Conservation (phyloP, 2,888 invertebrate species). For the Cheilosia vernalis region DNA sequence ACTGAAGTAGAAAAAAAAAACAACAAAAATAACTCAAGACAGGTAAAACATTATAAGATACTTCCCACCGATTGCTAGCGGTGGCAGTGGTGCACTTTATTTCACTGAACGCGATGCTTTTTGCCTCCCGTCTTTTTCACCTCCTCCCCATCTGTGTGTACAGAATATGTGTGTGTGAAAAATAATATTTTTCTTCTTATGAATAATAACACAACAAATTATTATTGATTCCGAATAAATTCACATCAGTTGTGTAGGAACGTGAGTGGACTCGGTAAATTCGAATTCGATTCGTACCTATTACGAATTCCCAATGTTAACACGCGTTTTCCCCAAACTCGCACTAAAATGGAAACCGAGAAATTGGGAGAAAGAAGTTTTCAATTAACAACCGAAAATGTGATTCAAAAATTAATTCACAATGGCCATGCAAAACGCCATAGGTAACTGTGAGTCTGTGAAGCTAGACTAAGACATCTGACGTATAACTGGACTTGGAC, state of each 20-base stretch:
- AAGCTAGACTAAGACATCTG: slow-evolving; percentile 28
- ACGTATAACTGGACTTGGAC: slow-evolving; percentile 49
- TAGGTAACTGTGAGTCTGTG: background rate
- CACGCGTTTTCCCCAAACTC: background rate
- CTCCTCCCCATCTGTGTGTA: slow-evolving; percentile 2
- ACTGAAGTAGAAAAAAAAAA: slow-evolving; percentile 45
- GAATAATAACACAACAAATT: slow-evolving; percentile 58
- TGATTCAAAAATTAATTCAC: background rate
- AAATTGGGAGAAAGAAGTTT: slow-evolving; percentile 1
- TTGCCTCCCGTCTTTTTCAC: slow-evolving; percentile 37
- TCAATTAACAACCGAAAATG: slow-evolving; percentile 23
- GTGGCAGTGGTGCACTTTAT: slow-evolving; percentile 66
- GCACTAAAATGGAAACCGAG: background rate
- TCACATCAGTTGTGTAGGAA: slow-evolving; percentile 49
- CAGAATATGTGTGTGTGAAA: slow-evolving; percentile 34
- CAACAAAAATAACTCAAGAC: slow-evolving; percentile 44
- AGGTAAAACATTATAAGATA: slow-evolving; percentile 65
- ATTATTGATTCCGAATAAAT: slow-evolving; percentile 66
- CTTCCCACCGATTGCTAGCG: slow-evolving; percentile 66
- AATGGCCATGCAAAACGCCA: slow-evolving; percentile 3
- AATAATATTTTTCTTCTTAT: slow-evolving; percentile 36
- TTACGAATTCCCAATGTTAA: slow-evolving; percentile 14
- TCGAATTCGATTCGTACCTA: slow-evolving; percentile 1
- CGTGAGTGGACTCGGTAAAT: slow-evolving; percentile 56
- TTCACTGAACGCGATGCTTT: slow-evolving; percentile 66